Percentiles rank a stretch among this genome's conserved stretches.
Evolutionary conservation across 2,113 vertebrate species (phyloP).

Genomic region (Muntiacus reevesi): DNA sequence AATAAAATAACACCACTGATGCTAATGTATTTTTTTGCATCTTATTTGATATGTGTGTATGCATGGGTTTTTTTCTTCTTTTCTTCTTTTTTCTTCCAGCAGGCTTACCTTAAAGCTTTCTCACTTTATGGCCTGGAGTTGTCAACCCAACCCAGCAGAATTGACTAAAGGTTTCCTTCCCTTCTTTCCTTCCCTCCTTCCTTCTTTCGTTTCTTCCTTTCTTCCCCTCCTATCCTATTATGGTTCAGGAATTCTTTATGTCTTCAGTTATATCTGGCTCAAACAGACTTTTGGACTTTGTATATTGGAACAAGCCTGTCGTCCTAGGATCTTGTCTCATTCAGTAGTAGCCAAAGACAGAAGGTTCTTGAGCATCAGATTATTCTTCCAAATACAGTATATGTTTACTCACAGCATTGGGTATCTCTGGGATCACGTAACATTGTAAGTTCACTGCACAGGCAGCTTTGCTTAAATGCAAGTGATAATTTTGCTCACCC

Average conservation of each 20-base stretch:
- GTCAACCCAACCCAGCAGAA: neutral
- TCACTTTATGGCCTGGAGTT: neutral
- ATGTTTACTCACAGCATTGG: neutral
- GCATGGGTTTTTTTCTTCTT: neutral
- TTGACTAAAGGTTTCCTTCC: neutral
- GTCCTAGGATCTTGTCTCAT: constrained; percentile 31
- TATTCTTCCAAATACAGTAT: neutral
- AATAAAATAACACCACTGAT: constrained; percentile 14
- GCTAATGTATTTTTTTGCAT: constrained; percentile 36
- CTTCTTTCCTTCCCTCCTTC: neutral
- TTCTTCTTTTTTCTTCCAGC: neutral
- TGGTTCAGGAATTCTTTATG: constrained; percentile 29
- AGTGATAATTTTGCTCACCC: constrained; percentile 41
- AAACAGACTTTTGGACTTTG: neutral
- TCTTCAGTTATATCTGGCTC: neutral
- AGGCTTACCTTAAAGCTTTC: constrained; percentile 10
- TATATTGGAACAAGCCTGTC: neutral
- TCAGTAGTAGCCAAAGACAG: neutral
- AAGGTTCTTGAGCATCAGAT: constrained; percentile 3
- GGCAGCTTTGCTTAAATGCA: constrained; percentile 43
- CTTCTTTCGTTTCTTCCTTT: neutral
- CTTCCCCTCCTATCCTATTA: neutral
- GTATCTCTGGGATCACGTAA: constrained; percentile 5
- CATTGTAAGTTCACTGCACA: constrained; percentile 15
- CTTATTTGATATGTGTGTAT: neutral